phyloP scores from a whole-genome alignment of 2,888 invertebrate species.

The Macrosoma leucophasiata region DNA sequence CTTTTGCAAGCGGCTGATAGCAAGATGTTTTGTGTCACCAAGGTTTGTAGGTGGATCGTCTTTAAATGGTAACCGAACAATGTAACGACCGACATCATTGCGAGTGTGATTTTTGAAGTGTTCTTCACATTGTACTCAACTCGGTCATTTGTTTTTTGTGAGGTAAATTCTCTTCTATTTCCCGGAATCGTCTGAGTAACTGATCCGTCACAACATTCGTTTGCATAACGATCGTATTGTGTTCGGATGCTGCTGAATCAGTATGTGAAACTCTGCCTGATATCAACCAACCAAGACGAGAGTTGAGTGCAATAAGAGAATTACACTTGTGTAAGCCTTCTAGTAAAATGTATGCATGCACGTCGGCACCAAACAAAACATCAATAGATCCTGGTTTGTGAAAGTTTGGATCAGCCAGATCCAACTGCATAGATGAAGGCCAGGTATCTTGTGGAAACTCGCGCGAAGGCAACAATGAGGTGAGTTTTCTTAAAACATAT shows the following conservation, averaged over 20 bases:
- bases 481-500: constrained; percentile 20
- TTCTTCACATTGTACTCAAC: constrained; percentile 22
- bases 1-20: background rate
- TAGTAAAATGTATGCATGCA: constrained; percentile 21
- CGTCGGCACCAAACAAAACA: constrained; percentile 23
- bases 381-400: constrained; percentile 23
- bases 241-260: constrained; percentile 12
- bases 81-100: constrained; percentile 18
- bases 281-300: constrained; percentile 24
- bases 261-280: constrained; percentile 20
- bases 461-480: constrained; percentile 14
- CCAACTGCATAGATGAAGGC: constrained; percentile 13
- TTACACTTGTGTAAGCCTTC: constrained; percentile 20
- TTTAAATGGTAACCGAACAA: constrained; percentile 24
- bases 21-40: background rate
- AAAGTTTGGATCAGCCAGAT: constrained; percentile 20
- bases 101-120: constrained; percentile 16
- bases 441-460: constrained; percentile 13
- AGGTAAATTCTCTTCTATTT: constrained; percentile 22
- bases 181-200: constrained; percentile 23
- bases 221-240: constrained; percentile 18
- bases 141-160: constrained; percentile 14
- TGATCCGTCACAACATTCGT: constrained; percentile 20
- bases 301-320: no score
- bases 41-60: no score